Percentiles rank a stretch among this genome's conserved stretches.
Evolutionary conservation across 2,113 vertebrate genomes (phyloP).

Genomic region (Microcebus murinus): DNA sequence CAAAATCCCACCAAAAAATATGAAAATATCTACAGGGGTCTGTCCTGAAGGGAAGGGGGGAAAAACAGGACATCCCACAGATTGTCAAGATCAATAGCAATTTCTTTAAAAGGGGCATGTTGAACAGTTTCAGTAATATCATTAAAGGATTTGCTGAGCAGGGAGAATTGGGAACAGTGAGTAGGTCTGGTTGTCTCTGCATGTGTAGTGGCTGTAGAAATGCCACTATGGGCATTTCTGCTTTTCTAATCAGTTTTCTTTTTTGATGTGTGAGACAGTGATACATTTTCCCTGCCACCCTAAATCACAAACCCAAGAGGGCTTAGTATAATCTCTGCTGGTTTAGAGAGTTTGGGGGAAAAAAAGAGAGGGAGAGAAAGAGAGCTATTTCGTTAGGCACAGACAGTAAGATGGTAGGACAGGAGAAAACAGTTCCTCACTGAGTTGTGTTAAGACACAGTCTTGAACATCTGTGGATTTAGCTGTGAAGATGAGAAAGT

Average conservation of each 20-base stretch:
- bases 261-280: background rate
- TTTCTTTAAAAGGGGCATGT: background rate
- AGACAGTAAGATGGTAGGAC: background rate
- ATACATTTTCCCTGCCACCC: background rate
- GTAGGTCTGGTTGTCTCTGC: background rate
- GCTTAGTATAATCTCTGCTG: background rate
- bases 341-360: background rate
- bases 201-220: background rate
- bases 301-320: background rate
- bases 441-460: background rate
- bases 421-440: background rate
- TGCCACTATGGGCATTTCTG: background rate
- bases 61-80: background rate
- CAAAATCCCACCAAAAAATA: background rate
- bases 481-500: background rate
- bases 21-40: background rate
- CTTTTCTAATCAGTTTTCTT: background rate
- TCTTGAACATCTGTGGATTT: background rate
- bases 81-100: background rate
- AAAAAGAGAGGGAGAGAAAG: too few relatives aligned
- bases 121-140: background rate
- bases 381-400: background rate
- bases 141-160: background rate
- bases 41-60: background rate
- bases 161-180: background rate